Evolutionary conservation across 2,888 invertebrate species (phyloP), one percentile per base, ranked within the genome.

Genomic region (Malthinus seriepunctatus): DNA sequence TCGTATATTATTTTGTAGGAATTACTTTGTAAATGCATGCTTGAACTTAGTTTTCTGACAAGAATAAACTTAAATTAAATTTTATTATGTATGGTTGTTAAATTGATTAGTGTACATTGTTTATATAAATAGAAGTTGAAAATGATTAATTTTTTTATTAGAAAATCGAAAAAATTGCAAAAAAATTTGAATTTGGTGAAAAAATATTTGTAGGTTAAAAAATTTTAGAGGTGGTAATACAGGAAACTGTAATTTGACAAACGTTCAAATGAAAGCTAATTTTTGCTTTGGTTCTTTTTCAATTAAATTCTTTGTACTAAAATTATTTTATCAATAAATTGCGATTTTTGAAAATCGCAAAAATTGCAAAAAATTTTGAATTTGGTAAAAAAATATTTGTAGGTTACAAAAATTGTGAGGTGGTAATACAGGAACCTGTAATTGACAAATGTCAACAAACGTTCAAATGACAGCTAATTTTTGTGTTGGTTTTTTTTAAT

Each of bases 21-120:
- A 31, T 51, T 51, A 12, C 32, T 6, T n/a, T 31, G 38, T 23
- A 39, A 51, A 37, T 39, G 50, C 50, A 51, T 45, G 32, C 32
- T 45, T 45, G 32, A 45, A 32, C 31, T 45, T 45, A 23, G 9
- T 45, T 45, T 45, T 32, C 10, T 45, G 32, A n/a, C 11, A 35
- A 42, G 10, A 9, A n/a, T n/a, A n/a, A n/a, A n/a, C n/a, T n/a
- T n/a, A 42, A 15, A n/a, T 42, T 42, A 9, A 23, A 42, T 42
- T 42, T 42, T 42, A 42, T 42, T 15, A 42, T 45, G 45, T 45
- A 23, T 15, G 23, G 39, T 15, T n/a, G 39, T 42, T 42, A 15
- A 39, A 42, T 15, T 14, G 39, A n/a, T 15, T 42, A 42, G 15
- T 42, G 39, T 42, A 15, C 39, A 15, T 42, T 42, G 39, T 42